These are phyloP conservation scores for Meloe dianella DNA, from an alignment of 2,888 invertebrate genomes.

Conservation along the genomic window DNA sequence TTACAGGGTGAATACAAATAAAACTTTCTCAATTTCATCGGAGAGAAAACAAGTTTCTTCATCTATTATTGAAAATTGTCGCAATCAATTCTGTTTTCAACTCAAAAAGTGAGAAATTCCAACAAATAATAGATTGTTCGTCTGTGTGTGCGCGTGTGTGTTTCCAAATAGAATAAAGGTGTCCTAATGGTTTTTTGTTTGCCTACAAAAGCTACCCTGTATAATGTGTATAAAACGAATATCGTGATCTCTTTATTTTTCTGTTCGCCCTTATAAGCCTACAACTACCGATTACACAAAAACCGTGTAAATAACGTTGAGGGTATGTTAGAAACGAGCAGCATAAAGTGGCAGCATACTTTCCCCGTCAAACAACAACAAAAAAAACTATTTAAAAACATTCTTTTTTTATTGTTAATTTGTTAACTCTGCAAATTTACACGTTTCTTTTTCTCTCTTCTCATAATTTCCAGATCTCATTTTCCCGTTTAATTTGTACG, in stretches of 20 bases:
- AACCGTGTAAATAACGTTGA: neutral
- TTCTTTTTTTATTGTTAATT: neutral
- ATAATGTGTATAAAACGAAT: neutral
- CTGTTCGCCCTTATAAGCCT: neutral
- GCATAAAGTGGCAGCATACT: neutral
- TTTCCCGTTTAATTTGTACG: neutral
- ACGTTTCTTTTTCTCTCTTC: neutral
- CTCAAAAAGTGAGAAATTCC: neutral
- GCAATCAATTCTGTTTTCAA: neutral
- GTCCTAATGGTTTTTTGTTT: neutral
- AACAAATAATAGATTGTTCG: neutral
- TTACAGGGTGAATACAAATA: too few species aligned
- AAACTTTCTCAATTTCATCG: neutral
- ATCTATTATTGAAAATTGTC: neutral
- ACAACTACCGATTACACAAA: neutral
- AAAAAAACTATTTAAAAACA: too few species aligned
- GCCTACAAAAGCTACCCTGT: neutral
- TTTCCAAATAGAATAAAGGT: neutral
- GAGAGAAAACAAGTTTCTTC: neutral
- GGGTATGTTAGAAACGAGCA: neutral
- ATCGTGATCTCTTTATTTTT: neutral
- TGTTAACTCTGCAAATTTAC: neutral
- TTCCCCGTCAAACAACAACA: neutral
- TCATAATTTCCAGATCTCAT: conserved; percentile 1
- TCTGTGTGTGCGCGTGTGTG: too few species aligned